phyloP scores from a whole-genome alignment of 2,888 invertebrate genomes.

The Patella caerulea region DNA sequence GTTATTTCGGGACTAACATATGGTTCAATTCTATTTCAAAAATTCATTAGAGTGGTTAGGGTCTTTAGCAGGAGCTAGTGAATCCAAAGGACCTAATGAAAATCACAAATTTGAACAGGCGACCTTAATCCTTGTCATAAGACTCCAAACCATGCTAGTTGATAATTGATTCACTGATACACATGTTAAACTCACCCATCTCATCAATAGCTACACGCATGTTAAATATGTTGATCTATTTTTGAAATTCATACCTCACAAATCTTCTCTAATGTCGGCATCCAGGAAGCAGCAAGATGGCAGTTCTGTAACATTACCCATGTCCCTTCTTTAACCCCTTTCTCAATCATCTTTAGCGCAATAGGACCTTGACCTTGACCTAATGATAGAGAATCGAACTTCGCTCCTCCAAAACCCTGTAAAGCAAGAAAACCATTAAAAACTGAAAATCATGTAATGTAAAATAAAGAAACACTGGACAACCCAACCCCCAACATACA shows the following conservation, averaged over 20 bases:
- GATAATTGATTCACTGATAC: no score
- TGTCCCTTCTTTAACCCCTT: conserved; percentile 71
- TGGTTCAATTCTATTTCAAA: no score
- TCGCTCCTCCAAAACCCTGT: conserved; percentile 72
- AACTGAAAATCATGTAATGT: not conserved
- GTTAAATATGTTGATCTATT: no score
- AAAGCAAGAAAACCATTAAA: conserved; percentile 23
- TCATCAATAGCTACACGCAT: no score
- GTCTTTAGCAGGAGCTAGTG: not conserved
- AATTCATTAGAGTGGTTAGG: no score
- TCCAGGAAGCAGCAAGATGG: conserved; percentile 73
- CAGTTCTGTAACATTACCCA: conserved; percentile 74
- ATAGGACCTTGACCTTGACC: conserved; percentile 74
- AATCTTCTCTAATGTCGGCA: conserved; percentile 72
- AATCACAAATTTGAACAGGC: no score
- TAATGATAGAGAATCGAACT: conserved; percentile 72
- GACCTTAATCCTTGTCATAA: no score
- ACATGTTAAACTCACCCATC: no score
- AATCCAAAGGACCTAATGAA: not conserved
- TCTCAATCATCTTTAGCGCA: conserved; percentile 71
- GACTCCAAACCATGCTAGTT: no score
- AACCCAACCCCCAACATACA: no score
- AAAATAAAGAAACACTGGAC: not conserved
- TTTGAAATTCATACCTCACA: conserved; percentile 60
- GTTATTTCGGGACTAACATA: not conserved